Conservation (phyloP, 2,113 vertebrate genomes). For the Sinocyclocheilus rhinocerous region DNA sequence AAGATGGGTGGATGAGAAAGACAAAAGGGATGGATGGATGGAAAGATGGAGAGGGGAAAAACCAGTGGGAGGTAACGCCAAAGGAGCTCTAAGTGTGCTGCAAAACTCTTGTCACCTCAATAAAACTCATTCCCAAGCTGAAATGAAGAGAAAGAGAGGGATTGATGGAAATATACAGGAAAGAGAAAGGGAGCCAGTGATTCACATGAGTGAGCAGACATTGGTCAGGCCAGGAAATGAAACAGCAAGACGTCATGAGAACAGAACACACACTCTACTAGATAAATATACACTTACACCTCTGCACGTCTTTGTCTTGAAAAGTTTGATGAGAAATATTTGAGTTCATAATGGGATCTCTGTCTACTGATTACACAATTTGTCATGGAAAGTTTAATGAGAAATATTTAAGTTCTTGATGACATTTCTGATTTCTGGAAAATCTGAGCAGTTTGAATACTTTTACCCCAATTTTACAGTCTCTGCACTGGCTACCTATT, state of each 20-base stretch:
- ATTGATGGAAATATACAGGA: slow-evolving; percentile 13
- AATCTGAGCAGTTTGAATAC: background rate
- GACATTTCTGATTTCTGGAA: background rate
- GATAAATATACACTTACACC: slow-evolving; percentile 56
- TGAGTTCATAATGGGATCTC: background rate
- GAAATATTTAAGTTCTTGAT: background rate
- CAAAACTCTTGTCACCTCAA: slow-evolving; percentile 43
- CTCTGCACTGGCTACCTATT: too few species aligned
- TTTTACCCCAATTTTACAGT: too few species aligned
- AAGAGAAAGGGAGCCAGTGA: slow-evolving; percentile 28
- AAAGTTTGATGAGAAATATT: background rate
- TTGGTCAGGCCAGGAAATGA: slow-evolving; percentile 45
- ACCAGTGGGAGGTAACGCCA: background rate
- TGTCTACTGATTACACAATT: background rate
- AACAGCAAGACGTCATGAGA: slow-evolving; percentile 36
- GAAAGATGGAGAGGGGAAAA: background rate
- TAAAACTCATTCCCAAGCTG: slow-evolving; percentile 52
- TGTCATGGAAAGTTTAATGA: background rate
- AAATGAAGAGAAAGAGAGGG: slow-evolving; percentile 27
- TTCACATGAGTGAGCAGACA: slow-evolving; percentile 50
- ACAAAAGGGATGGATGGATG: slow-evolving; percentile 2
- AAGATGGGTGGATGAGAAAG: slow-evolving; percentile 5
- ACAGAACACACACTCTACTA: slow-evolving; percentile 19
- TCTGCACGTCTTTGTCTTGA: slow-evolving; percentile 14
- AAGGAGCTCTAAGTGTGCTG: background rate